Percentiles rank a stretch among this genome's conserved stretches.
phyloP scores from a whole-genome alignment of 2,888 invertebrate genomes.

The Melanargia galathea region DNA sequence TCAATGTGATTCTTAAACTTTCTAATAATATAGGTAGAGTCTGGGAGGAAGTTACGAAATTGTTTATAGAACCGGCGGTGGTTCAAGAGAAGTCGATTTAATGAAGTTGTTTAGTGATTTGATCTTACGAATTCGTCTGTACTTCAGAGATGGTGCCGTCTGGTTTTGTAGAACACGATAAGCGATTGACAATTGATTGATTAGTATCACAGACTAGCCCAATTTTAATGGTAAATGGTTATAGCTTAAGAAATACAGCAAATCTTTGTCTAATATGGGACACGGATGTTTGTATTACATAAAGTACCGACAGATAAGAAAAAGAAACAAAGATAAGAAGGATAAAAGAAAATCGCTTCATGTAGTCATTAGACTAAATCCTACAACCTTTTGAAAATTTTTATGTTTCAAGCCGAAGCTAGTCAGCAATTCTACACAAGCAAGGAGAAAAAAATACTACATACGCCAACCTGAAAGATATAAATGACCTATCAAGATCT shows the following conservation, averaged over 20 bases:
- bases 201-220: background rate
- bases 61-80: background rate
- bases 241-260: background rate
- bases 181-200: background rate
- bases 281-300: background rate
- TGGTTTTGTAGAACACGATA: background rate
- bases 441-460: too few species aligned
- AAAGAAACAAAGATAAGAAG: background rate
- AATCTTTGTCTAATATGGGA: background rate
- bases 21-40: slow-evolving; percentile 9
- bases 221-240: background rate
- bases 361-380: background rate
- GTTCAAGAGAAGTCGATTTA: background rate
- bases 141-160: background rate
- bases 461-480: background rate
- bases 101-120: background rate
- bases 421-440: too few species aligned
- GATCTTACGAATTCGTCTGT: background rate
- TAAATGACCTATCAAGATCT: slow-evolving; percentile 14
- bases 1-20: slow-evolving; percentile 14
- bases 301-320: background rate
- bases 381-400: background rate
- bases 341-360: background rate
- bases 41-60: background rate
- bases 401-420: too few species aligned